These are phyloP conservation scores for Drosophila lacicola DNA, from an alignment of 2,888 invertebrate genomes.

Conservation along the genomic window DNA sequence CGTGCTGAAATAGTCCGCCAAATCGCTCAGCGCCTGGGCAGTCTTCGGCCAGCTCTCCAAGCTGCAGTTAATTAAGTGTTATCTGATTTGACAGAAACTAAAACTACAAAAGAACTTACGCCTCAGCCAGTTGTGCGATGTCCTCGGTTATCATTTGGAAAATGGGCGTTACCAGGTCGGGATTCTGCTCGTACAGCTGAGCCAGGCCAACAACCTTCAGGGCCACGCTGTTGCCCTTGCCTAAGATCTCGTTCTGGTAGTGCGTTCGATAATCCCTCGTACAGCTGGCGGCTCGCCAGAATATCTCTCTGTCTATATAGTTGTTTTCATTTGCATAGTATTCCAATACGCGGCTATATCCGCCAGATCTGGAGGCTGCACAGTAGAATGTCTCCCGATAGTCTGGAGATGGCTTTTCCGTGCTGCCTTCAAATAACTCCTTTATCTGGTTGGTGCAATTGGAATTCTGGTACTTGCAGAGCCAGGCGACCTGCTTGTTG, in stretches of 20 bases:
- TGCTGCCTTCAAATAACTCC: slow-evolving; percentile 73
- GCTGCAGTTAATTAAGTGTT: slow-evolving; percentile 41
- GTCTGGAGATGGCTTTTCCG: slow-evolving; percentile 49
- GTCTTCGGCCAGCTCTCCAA: slow-evolving; percentile 66
- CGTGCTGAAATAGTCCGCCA: slow-evolving; percentile 74
- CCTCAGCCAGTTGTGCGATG: slow-evolving; percentile 45
- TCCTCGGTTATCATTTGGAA: slow-evolving; percentile 64
- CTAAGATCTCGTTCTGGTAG: slow-evolving; percentile 86
- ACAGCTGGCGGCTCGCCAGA: slow-evolving; percentile 89
- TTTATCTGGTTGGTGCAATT: slow-evolving; percentile 86
- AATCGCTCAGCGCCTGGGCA: slow-evolving; percentile 63
- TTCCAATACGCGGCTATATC: slow-evolving; percentile 23
- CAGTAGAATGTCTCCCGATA: slow-evolving; percentile 69
- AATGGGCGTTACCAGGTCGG: slow-evolving; percentile 75
- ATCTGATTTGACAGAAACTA: background rate
- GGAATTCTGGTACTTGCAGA: slow-evolving; percentile 87
- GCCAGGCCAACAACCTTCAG: slow-evolving; percentile 68
- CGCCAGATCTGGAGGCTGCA: slow-evolving; percentile 42
- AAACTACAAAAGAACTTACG: slow-evolving; percentile 60
- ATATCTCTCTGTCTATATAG: slow-evolving; percentile 88
- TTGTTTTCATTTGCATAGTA: slow-evolving; percentile 87
- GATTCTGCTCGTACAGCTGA: slow-evolving; percentile 86
- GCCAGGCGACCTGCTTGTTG: slow-evolving; percentile 87
- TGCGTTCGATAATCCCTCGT: slow-evolving; percentile 86
- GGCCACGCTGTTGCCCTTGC: slow-evolving; percentile 40